Evolutionary conservation across 2,888 invertebrate species (phyloP).

Genomic region (Arctia plantaginis): DNA sequence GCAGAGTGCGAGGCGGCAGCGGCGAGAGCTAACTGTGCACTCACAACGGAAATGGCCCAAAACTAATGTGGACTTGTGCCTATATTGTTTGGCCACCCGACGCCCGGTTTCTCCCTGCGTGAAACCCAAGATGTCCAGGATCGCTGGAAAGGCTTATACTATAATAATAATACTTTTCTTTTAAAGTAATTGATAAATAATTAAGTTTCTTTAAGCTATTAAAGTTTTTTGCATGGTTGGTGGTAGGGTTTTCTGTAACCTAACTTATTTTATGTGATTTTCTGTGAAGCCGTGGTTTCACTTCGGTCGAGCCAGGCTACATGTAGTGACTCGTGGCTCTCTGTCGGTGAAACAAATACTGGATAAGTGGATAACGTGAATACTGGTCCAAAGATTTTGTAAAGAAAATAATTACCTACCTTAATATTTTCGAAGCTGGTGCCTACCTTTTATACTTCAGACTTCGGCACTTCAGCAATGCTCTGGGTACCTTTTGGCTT

Average conservation of each 20-base stretch:
- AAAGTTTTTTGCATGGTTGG: neutral
- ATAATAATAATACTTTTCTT: neutral
- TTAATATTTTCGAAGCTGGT: neutral
- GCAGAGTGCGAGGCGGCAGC: conserved; percentile 64
- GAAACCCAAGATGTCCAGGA: conserved; percentile 5
- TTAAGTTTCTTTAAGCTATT: neutral
- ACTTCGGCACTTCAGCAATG: too few species aligned
- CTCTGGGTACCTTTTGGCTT: too few species aligned
- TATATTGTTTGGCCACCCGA: conserved; percentile 47
- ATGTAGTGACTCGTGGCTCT: too few species aligned
- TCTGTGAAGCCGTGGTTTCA: too few species aligned
- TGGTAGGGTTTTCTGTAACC: too few species aligned
- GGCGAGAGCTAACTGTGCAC: conserved; percentile 74
- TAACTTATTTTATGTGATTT: too few species aligned
- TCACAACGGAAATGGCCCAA: conserved; percentile 78
- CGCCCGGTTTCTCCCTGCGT: conserved; percentile 36
- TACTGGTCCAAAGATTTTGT: too few species aligned
- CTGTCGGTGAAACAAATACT: too few species aligned
- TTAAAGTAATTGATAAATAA: neutral
- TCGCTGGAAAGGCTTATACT: conserved; percentile 12
- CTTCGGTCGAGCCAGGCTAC: too few species aligned
- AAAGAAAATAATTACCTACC: neutral
- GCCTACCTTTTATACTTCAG: too few species aligned
- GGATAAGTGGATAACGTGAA: too few species aligned
- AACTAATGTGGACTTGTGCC: conserved; percentile 70